Conservation (phyloP, 1,140 invertebrate genomes). For the Drosophila ercepeae region DNA sequence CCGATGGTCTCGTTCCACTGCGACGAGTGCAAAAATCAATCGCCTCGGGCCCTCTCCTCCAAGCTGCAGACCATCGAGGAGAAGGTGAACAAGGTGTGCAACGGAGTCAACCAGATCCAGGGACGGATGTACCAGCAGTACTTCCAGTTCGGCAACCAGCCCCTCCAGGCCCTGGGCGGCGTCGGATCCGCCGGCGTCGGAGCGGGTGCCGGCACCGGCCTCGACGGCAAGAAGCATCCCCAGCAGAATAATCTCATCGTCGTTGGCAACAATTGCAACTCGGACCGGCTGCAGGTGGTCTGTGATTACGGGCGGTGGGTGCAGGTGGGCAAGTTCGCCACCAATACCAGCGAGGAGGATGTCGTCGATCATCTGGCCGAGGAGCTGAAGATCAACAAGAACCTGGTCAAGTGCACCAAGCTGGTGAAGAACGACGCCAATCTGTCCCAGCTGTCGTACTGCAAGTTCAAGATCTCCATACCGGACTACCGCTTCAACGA, state of each 20-base stretch:
- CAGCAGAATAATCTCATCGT: conserved; percentile 80
- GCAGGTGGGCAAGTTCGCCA: conserved; percentile 81
- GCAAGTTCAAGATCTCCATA: conserved; percentile 82
- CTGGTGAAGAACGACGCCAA: conserved; percentile 82
- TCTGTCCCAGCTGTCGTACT: conserved; percentile 78
- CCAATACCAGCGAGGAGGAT: conserved; percentile 80
- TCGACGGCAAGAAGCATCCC: conserved; percentile 74
- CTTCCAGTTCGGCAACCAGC: conserved; percentile 78
- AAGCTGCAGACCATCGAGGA: conserved; percentile 80
- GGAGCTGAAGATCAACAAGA: conserved; percentile 81
- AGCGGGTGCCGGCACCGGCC: conserved; percentile 35
- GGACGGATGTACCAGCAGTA: conserved; percentile 83
- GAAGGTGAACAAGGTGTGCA: conserved; percentile 80
- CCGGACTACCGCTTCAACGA: conserved; percentile 83
- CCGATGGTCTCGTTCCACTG: conserved; percentile 79
- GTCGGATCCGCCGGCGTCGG: conserved; percentile 8
- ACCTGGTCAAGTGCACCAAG: conserved; percentile 80
- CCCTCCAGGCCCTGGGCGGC: conserved; percentile 63
- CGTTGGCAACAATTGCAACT: conserved; percentile 81
- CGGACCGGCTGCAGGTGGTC: conserved; percentile 81
- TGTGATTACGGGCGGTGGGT: conserved; percentile 81
- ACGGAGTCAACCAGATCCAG: conserved; percentile 80
- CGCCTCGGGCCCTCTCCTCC: conserved; percentile 65
- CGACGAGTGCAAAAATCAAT: conserved; percentile 79
- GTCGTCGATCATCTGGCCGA: conserved; percentile 79